These are phyloP conservation scores for Trachurus trachurus DNA, from an alignment of 2,797 vertebrate genomes.

Conservation along the genomic window DNA sequence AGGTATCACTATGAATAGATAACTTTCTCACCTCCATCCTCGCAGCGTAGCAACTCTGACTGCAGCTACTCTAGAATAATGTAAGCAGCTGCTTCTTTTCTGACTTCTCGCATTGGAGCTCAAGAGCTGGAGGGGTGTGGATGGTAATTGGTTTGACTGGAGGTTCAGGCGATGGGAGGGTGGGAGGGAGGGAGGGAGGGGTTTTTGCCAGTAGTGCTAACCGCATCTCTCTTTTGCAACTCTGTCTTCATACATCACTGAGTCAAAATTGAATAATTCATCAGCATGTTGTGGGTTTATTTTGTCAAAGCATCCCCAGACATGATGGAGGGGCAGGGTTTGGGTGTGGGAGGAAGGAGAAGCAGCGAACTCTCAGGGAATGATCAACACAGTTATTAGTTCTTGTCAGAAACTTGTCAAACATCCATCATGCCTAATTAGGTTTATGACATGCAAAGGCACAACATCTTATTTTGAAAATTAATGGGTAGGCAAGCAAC, in stretches of 20 bases:
- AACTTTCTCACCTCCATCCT: slow-evolving; percentile 54
- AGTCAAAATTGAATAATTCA: slow-evolving; percentile 84
- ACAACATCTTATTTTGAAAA: slow-evolving; percentile 70
- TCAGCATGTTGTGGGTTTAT: slow-evolving; percentile 78
- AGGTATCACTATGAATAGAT: slow-evolving; percentile 45
- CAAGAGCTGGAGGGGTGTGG: slow-evolving; percentile 59
- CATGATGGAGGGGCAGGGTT: slow-evolving; percentile 57
- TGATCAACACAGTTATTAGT: slow-evolving; percentile 74
- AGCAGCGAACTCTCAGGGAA: slow-evolving; percentile 56
- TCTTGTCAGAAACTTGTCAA: slow-evolving; percentile 72
- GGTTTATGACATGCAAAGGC: slow-evolving; percentile 65
- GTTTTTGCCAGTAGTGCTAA: slow-evolving; percentile 63
- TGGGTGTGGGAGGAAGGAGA: slow-evolving; percentile 56
- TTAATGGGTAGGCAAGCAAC: slow-evolving; percentile 42
- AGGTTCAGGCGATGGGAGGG: slow-evolving; percentile 64
- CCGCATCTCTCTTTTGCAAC: slow-evolving; percentile 64
- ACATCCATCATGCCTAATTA: slow-evolving; percentile 74
- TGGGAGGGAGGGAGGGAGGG: slow-evolving; percentile 39
- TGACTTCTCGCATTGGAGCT: slow-evolving; percentile 43
- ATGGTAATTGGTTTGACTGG: slow-evolving; percentile 78
- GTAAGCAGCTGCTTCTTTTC: slow-evolving; percentile 42
- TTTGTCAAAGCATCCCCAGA: slow-evolving; percentile 77
- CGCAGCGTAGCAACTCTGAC: slow-evolving; percentile 54
- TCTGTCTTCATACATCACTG: slow-evolving; percentile 78
- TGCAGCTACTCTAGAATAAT: slow-evolving; percentile 52